These are phyloP conservation scores for Lycocerus yunnanus DNA, from an alignment of 2,888 invertebrate species.

Conservation along the genomic window DNA sequence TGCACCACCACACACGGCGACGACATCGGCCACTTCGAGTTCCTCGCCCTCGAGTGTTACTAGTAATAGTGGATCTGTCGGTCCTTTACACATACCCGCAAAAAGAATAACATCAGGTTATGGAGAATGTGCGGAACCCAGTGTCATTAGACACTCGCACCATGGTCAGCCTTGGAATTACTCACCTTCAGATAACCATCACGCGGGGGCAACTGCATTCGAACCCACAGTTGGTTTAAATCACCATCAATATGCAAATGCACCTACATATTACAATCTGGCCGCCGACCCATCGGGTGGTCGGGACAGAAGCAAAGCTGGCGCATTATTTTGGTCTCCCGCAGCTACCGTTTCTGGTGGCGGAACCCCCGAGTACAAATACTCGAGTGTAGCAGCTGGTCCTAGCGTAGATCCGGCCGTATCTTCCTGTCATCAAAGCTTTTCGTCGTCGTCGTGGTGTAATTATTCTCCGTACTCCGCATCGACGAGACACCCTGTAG, in stretches of 20 bases:
- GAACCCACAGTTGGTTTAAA: conserved; percentile 65
- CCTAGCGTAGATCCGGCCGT: conserved; percentile 60
- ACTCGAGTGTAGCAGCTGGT: conserved; percentile 58
- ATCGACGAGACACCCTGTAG: conserved; percentile 65
- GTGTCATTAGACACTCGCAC: conserved; percentile 78
- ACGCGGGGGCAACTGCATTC: conserved; percentile 57
- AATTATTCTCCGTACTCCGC: conserved; percentile 69
- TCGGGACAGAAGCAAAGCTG: conserved; percentile 63
- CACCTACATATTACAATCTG: conserved; percentile 77
- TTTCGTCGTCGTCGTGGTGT: conserved; percentile 73
- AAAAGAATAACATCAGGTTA: conserved; percentile 68
- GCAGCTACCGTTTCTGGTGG: conserved; percentile 62
- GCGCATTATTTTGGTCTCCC: conserved; percentile 70
- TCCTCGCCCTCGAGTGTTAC: conserved; percentile 65
- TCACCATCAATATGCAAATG: conserved; percentile 71
- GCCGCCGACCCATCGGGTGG: conserved; percentile 67
- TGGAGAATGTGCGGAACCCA: conserved; percentile 63
- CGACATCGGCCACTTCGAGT: conserved; percentile 70
- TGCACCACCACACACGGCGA: conserved; percentile 61
- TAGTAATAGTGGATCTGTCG: conserved; percentile 71
- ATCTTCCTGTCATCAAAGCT: conserved; percentile 70
- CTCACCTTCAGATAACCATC: conserved; percentile 66
- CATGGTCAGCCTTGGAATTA: conserved; percentile 72
- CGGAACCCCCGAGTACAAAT: conserved; percentile 65
- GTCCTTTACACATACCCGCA: conserved; percentile 87